A percentile compares a stretch with the other conserved stretches of the same genome.
phyloP scores from a whole-genome alignment of 2,797 vertebrate genomes.

The Acanthurus tractus region DNA sequence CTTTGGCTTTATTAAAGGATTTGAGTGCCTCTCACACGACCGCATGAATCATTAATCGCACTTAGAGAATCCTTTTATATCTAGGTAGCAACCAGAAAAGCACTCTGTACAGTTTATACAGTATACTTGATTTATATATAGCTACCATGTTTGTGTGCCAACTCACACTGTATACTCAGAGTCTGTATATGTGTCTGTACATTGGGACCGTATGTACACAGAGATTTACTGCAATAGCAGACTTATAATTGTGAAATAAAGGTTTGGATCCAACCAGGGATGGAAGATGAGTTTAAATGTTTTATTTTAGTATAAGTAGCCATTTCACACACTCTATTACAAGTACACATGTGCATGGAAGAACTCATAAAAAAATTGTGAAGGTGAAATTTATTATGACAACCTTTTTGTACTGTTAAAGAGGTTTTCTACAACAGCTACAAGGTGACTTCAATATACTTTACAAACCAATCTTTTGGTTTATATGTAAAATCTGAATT shows the following conservation, averaged over 20 bases:
- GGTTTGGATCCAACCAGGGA: neutral
- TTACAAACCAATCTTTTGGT: neutral
- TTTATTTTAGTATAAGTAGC: neutral
- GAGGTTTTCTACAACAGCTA: neutral
- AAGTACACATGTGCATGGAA: neutral
- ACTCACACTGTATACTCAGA: neutral
- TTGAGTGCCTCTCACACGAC: constrained; percentile 1
- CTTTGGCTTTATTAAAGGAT: constrained; percentile 18
- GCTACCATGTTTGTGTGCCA: neutral
- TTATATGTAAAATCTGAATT: neutral
- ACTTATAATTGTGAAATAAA: neutral
- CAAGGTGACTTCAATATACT: no score
- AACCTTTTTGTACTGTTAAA: neutral
- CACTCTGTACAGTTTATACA: constrained; percentile 25
- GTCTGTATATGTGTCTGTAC: neutral
- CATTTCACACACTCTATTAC: neutral
- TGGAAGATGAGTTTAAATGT: neutral
- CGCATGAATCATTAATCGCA: constrained; percentile 42
- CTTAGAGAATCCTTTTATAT: constrained; percentile 31
- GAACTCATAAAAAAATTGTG: no score
- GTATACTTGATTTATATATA: constrained; percentile 15
- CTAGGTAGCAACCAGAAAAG: constrained; percentile 6
- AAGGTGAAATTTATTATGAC: neutral
- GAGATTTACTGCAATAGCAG: neutral
- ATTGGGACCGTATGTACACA: neutral